Percentiles rank a stretch among this genome's conserved stretches.
Evolutionary conservation across 1,140 invertebrate genomes (phyloP).

Genomic region (Platyura marginata): DNA sequence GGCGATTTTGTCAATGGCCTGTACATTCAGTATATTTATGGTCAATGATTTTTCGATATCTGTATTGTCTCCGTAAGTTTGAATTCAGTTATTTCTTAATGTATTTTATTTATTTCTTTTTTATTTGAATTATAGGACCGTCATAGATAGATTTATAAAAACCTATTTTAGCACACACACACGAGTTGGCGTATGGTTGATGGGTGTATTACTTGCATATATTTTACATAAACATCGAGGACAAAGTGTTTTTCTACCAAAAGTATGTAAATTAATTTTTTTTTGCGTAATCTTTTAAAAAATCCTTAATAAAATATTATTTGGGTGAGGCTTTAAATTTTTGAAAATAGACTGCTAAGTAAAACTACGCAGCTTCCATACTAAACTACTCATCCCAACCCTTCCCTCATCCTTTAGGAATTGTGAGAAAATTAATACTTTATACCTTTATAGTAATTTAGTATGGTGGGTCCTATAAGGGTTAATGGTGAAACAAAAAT

Average conservation of each 20-base stretch:
- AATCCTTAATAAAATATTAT: no score
- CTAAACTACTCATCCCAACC: no score
- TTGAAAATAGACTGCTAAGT: no score
- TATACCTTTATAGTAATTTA: no score
- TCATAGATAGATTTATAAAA: background rate
- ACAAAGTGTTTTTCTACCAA: constrained; percentile 3
- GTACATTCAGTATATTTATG: constrained; percentile 3
- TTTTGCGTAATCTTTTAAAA: background rate
- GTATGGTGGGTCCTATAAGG: no score
- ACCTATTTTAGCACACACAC: background rate
- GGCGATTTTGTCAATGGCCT: constrained; percentile 10
- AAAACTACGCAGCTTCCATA: no score
- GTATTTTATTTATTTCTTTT: background rate
- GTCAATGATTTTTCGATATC: background rate
- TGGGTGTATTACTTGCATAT: constrained; percentile 10
- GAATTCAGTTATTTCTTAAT: background rate
- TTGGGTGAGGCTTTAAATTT: no score
- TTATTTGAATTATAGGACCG: background rate
- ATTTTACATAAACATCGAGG: constrained; percentile 10
- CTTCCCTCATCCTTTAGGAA: no score
- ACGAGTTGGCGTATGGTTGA: background rate
- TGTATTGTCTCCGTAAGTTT: background rate
- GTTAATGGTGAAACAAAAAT: no score
- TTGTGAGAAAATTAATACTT: no score
- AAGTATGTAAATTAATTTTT: background rate